These are phyloP conservation scores for Limenitis arthemis DNA, from an alignment of 2,888 invertebrate genomes.

Conservation along the genomic window DNA sequence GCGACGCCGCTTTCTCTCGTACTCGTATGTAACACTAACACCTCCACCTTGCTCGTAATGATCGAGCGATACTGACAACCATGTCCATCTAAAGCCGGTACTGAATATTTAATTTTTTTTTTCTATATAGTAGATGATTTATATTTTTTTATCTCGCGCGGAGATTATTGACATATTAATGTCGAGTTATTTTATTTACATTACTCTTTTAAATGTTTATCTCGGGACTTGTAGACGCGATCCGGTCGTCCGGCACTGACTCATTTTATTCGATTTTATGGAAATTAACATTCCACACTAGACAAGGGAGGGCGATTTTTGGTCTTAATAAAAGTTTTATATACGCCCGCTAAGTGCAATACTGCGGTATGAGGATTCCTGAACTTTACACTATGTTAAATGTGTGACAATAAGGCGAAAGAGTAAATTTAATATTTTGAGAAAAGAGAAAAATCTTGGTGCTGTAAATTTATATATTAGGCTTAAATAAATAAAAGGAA, in stretches of 20 bases:
- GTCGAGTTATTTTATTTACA: conserved; percentile 32
- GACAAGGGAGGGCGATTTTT: conserved; percentile 32
- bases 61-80: neutral
- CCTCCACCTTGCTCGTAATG: neutral
- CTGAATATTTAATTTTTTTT: conserved; percentile 13
- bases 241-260: conserved; percentile 10
- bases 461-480: conserved; percentile 73
- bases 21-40: neutral
- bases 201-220: conserved; percentile 36
- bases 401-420: conserved; percentile 70
- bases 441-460: conserved; percentile 71
- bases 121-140: conserved; percentile 26
- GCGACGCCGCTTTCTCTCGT: neutral
- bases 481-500: conserved; percentile 68
- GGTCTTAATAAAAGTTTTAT: conserved; percentile 28
- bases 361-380: conserved; percentile 64
- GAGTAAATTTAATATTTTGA: conserved; percentile 66
- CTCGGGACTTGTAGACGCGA: conserved; percentile 51
- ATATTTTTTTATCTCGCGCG: conserved; percentile 26
- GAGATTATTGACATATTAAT: conserved; percentile 23
- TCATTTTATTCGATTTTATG: conserved; percentile 23
- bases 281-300: conserved; percentile 49
- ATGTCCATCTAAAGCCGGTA: neutral
- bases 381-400: conserved; percentile 66
- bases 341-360: conserved; percentile 54